These are phyloP conservation scores for Eurystomus glaucurus DNA, from an alignment of 2,797 vertebrate species.

Conservation along the genomic window DNA sequence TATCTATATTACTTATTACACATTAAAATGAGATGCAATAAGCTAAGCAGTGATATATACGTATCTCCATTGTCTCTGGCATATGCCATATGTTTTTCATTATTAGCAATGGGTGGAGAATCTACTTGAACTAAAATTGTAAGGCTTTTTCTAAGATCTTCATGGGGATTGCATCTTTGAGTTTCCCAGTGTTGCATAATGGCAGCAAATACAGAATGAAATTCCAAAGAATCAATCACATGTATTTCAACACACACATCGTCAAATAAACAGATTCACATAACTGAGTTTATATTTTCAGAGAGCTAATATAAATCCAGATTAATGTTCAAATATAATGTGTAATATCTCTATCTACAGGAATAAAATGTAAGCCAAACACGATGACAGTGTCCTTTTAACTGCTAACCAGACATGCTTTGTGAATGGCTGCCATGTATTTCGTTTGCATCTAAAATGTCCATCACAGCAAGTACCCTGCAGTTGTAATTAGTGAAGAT, in stretches of 20 bases:
- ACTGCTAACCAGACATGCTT: constrained; percentile 44
- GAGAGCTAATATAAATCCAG: constrained; percentile 51
- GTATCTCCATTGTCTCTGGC: neutral
- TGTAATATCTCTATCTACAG: constrained; percentile 21
- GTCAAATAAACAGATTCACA: constrained; percentile 27
- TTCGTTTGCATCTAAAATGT: constrained; percentile 61
- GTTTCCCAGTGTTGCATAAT: constrained; percentile 27
- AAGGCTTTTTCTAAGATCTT: constrained; percentile 39
- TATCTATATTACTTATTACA: neutral
- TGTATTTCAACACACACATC: neutral
- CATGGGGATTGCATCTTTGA: constrained; percentile 16
- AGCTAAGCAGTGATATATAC: neutral
- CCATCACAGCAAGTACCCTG: constrained; percentile 43
- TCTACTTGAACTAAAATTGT: neutral
- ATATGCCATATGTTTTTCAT: constrained; percentile 14
- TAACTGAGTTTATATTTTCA: constrained; percentile 3
- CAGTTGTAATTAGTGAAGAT: constrained; percentile 78
- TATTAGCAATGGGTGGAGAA: neutral
- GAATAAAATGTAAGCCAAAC: constrained; percentile 1
- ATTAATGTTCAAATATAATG: constrained; percentile 30
- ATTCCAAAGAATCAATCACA: constrained; percentile 55
- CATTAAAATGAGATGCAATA: constrained; percentile 15
- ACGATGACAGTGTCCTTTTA: constrained; percentile 31
- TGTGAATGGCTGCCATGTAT: constrained; percentile 67
- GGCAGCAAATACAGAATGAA: neutral